Conservation (phyloP, 2,888 invertebrate species). For the Seira sanloemensis region DNA sequence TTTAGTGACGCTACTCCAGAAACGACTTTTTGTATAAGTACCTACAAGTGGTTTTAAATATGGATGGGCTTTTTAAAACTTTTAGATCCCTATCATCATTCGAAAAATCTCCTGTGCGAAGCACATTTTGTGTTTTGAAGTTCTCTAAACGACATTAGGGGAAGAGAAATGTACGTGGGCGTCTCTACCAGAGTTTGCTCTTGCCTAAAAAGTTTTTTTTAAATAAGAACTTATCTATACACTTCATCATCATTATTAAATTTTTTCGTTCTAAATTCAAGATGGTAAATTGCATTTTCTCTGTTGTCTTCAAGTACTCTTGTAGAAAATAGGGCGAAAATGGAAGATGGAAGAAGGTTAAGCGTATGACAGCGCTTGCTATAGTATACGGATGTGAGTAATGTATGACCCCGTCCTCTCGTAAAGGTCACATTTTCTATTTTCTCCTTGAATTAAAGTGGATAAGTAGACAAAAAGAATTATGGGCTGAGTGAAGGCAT, state of each 20-base stretch:
- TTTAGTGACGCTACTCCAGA: no score
- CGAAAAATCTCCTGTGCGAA: not conserved
- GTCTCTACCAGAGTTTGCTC: not conserved
- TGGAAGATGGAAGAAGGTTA: not conserved
- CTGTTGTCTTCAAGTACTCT: not conserved
- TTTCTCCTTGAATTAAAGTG: not conserved
- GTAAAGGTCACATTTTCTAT: not conserved
- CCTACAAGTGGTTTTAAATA: no score
- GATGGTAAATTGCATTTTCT: not conserved
- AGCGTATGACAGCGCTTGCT: no score
- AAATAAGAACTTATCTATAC: not conserved
- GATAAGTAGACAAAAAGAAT: not conserved
- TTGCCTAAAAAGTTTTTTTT: not conserved
- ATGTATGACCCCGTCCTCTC: no score
- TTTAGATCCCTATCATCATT: not conserved
- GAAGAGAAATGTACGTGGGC: not conserved
- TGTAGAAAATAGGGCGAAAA: not conserved
- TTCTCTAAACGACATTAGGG: not conserved
- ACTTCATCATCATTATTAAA: not conserved
- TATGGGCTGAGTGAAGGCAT: no score
- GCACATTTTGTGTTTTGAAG: not conserved
- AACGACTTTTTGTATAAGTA: no score
- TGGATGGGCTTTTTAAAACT: not conserved
- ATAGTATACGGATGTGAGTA: no score
- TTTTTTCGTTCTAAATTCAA: not conserved